Evolutionary conservation across 2,888 invertebrate species (phyloP).

Genomic region (Lamellibrachia satsuma): DNA sequence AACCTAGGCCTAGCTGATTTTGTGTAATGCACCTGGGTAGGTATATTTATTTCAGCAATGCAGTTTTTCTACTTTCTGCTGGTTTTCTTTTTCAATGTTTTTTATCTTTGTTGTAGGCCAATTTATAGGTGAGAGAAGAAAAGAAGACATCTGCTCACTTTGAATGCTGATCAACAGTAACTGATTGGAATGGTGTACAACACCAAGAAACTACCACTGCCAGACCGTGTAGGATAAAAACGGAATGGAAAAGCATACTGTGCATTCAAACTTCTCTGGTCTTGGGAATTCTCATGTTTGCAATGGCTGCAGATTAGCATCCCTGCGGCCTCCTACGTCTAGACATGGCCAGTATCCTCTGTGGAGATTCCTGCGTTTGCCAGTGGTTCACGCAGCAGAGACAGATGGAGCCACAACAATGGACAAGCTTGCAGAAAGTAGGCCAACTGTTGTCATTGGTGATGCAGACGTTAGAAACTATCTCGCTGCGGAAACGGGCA

Average conservation of each 20-base stretch:
- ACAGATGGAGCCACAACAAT: background rate
- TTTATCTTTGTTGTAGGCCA: background rate
- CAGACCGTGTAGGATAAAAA: background rate
- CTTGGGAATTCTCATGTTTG: background rate
- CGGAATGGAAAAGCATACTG: background rate
- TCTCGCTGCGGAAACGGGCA: conserved; percentile 17
- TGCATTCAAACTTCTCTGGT: background rate
- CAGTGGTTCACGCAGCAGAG: background rate
- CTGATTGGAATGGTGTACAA: background rate
- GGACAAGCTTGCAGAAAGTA: conserved; percentile 8
- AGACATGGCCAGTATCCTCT: background rate
- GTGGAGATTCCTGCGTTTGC: background rate
- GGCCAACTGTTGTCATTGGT: background rate
- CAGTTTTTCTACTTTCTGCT: background rate
- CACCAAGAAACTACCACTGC: background rate
- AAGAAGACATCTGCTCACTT: background rate
- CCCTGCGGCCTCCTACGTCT: background rate
- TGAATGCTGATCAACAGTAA: background rate
- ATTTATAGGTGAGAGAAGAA: background rate
- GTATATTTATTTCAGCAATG: no score
- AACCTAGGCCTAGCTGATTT: no score
- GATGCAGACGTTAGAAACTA: conserved; percentile 14
- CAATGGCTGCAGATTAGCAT: background rate
- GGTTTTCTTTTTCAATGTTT: background rate
- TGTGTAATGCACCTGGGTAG: no score